phyloP scores from a whole-genome alignment of 1,140 invertebrate species.

The Anoplophora glabripennis region DNA sequence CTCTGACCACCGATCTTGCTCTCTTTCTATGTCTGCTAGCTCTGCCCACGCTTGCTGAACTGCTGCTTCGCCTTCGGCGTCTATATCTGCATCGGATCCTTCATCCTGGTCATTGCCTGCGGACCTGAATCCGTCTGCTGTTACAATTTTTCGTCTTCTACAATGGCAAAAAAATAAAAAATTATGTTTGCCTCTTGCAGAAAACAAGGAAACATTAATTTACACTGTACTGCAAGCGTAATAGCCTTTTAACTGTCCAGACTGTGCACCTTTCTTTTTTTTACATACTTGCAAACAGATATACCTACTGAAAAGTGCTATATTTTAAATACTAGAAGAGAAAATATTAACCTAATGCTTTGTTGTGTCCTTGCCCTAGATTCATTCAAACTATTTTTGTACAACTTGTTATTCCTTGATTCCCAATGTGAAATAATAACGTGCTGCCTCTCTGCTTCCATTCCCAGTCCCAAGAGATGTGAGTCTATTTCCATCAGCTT shows the following conservation, averaged over 20 bases:
- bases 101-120: constrained; percentile 37
- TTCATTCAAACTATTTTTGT: constrained; percentile 57
- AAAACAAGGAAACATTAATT: no score
- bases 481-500: constrained; percentile 85
- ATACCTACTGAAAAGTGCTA: no score
- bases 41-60: constrained; percentile 82
- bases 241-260: no score
- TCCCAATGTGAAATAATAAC: constrained; percentile 85
- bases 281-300: no score
- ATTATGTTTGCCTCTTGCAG: no score
- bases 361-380: constrained; percentile 58
- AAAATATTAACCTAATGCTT: constrained; percentile 52
- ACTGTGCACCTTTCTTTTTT: no score
- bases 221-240: no score
- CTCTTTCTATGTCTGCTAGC: constrained; percentile 77
- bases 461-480: constrained; percentile 74
- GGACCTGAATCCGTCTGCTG: constrained; percentile 42
- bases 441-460: constrained; percentile 83
- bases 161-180: no score
- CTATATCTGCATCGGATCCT: constrained; percentile 27
- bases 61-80: constrained; percentile 37
- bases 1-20: constrained; percentile 76
- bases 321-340: neutral
- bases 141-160: constrained; percentile 33
- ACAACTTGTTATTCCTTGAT: constrained; percentile 72